Conservation (phyloP, 2,113 vertebrate genomes). For the Datnioides undecimradiatus region DNA sequence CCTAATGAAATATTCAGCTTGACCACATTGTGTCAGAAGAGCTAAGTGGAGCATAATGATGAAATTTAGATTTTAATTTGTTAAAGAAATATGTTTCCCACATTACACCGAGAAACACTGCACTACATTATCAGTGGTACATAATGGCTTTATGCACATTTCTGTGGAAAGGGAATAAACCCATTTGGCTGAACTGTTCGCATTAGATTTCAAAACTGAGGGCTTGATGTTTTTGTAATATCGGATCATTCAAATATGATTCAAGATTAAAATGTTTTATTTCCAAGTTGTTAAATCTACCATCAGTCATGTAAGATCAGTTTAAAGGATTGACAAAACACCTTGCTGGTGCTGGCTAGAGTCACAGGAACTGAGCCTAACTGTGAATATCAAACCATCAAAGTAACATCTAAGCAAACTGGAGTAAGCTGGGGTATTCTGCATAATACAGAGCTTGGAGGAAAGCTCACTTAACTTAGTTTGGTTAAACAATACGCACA, state of each 20-base stretch:
- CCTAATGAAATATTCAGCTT: not conserved
- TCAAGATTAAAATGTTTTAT: not conserved
- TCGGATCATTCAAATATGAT: not conserved
- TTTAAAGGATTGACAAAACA: not conserved
- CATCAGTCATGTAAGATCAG: not conserved
- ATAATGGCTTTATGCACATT: not conserved
- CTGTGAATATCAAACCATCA: too few species aligned
- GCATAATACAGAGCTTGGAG: not conserved
- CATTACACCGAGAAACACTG: not conserved
- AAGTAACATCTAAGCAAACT: not conserved
- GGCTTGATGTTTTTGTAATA: not conserved
- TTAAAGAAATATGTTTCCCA: not conserved
- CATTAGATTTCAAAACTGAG: too few species aligned
- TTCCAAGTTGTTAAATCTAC: not conserved
- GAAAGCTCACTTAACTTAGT: not conserved
- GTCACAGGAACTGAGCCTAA: not conserved
- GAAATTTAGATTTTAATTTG: not conserved
- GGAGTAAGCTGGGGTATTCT: not conserved
- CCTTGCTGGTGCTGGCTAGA: not conserved
- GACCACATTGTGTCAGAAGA: not conserved
- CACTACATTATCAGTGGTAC: not conserved
- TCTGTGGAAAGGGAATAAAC: not conserved
- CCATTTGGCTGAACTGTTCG: not conserved
- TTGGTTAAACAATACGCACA: not conserved
- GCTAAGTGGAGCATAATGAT: not conserved